These are phyloP conservation scores for Eupithecia dodoneata DNA, from an alignment of 2,888 invertebrate species.

Conservation along the genomic window DNA sequence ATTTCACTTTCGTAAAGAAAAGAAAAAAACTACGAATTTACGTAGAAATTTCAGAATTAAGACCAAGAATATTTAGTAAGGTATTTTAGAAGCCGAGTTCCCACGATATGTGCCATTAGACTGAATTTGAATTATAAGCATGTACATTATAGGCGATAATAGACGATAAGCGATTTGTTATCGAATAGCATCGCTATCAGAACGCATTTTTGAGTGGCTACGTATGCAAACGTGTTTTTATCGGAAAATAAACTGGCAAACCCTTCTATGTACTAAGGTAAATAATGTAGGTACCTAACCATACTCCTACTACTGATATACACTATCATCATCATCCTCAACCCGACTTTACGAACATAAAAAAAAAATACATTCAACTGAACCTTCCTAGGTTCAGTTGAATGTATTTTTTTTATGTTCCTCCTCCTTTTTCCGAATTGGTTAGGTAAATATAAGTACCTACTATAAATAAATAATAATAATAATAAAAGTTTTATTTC, in stretches of 20 bases:
- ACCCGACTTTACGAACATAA: too few species aligned
- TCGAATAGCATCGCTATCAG: conserved; percentile 14
- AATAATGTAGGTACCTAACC: not conserved
- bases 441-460: too few species aligned
- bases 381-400: too few species aligned
- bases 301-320: too few species aligned
- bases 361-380: too few species aligned
- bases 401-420: too few species aligned
- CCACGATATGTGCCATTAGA: conserved; percentile 24
- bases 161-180: conserved; percentile 23
- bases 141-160: conserved; percentile 25
- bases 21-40: not conserved
- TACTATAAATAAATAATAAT: too few species aligned
- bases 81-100: conserved; percentile 20
- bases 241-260: not conserved
- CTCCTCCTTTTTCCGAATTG: too few species aligned
- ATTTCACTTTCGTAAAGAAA: not conserved
- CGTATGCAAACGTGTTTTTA: conserved; percentile 6
- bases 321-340: too few species aligned
- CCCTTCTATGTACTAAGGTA: not conserved
- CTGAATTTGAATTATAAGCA: conserved; percentile 20
- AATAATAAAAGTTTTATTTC: too few species aligned
- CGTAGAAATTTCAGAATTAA: not conserved
- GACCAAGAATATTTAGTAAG: not conserved
- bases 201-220: conserved; percentile 30